phyloP scores from a whole-genome alignment of 2,888 invertebrate genomes.

The Embidobia sp. region DNA sequence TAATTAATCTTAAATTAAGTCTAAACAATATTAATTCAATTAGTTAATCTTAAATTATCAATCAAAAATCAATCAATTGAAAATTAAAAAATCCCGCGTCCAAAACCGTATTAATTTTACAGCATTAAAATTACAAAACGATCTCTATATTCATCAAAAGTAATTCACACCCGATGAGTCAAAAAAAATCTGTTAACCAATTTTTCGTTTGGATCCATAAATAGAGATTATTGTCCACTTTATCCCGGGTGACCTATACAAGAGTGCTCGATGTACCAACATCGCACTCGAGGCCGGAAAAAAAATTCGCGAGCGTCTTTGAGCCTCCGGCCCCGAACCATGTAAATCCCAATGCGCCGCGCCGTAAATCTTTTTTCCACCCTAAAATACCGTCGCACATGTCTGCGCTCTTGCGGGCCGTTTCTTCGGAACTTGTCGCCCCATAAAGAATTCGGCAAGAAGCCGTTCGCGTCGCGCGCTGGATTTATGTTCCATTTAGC shows the following conservation, averaged over 20 bases:
- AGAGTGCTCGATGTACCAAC: conserved; percentile 4
- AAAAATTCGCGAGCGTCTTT: conserved; percentile 28
- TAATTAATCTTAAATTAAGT: too few relatives aligned
- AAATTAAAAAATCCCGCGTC: too few relatives aligned
- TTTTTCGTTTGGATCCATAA: too few relatives aligned
- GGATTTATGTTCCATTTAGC: conserved; percentile 62
- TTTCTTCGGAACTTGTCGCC: conserved; percentile 52
- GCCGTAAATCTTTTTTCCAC: conserved; percentile 51
- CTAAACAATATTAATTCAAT: too few relatives aligned
- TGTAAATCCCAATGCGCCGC: conserved; percentile 22
- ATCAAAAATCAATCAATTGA: too few relatives aligned
- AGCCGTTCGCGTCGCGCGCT: conserved; percentile 41
- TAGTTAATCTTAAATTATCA: too few relatives aligned
- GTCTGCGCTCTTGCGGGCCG: conserved; percentile 42
- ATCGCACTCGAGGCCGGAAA: conserved; percentile 10
- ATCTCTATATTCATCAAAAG: too few relatives aligned
- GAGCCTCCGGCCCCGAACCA: too few relatives aligned
- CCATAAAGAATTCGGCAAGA: conserved; percentile 45
- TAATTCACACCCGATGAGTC: too few relatives aligned
- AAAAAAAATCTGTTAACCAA: too few relatives aligned
- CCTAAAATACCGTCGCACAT: conserved; percentile 28
- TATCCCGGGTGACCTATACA: conserved; percentile 5
- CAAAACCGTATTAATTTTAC: too few relatives aligned
- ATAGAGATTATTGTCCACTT: not conserved
- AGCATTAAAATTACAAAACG: too few relatives aligned